Base-by-base conservation (phyloP, 2,888 invertebrate genomes). In the Amaurobius ferox region DNA sequence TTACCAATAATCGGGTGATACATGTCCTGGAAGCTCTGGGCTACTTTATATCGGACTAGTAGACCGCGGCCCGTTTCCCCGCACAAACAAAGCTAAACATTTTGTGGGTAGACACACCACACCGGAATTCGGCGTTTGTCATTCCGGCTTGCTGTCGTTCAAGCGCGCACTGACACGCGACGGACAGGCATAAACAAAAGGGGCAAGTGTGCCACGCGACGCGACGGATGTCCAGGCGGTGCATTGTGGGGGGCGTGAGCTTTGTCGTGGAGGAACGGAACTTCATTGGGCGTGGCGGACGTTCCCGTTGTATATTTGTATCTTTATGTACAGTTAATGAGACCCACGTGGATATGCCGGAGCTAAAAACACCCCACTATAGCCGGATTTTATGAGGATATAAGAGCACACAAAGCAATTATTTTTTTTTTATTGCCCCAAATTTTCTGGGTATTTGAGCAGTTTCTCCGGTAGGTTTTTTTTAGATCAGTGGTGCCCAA, bases 141-240 rank as follows among this genome's bases (percentile, higher is more conserved):
- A 55, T 55, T 55, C 55, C 55, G 55, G 55, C 23, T 19, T 55
- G 3, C 3, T 55, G 55, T 23, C 23, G 19, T 6, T 55, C 44
- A 55, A 1, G 23, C 55, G 23, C 23, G 23, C 55, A 55, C 13
- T 11, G 55, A 16, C 55, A 55, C 55, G 23, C 55, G 55, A 55
- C 55, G 16, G 55, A 55, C 55, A 23, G 23, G 2, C 19, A 55
- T 23, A 55, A 55, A 55, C 55, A 55, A 23, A 23, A 55, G 16
- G 23, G 55, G 23, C 55, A 23, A 55, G 11, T 55, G 55, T 55
- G 55, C 55, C 55, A 55, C 55, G 55, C 55, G 55, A 55, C 55
- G 55, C 2, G 55, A 16, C 55, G 55, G 55, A 55, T 55, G 55
- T 55, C 55, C 55, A 55, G 19, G 44, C 44, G 23, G 55, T 23